A percentile compares a stretch with the other conserved stretches of the same genome.
phyloP scores from a whole-genome alignment of 2,113 vertebrate species.

The Leiothrix lutea region DNA sequence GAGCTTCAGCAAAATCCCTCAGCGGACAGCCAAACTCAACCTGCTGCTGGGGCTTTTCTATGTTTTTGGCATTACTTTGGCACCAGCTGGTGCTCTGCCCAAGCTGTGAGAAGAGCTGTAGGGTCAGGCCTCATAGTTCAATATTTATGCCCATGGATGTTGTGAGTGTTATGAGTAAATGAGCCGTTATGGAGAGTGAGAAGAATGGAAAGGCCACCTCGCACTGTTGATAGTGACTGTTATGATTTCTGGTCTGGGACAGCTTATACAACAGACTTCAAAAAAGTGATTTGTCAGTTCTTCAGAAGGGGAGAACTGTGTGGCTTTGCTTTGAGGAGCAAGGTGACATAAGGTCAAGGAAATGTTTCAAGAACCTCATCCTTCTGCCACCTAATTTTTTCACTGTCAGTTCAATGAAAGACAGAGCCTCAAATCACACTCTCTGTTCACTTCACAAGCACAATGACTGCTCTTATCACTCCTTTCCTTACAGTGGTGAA shows the following conservation, averaged over 20 bases:
- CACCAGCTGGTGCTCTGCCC: slow-evolving; percentile 86
- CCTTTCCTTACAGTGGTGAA: background rate
- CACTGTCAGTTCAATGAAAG: background rate
- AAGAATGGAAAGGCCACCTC: background rate
- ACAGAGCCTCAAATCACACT: background rate
- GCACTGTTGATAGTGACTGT: background rate
- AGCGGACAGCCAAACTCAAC: slow-evolving; percentile 95
- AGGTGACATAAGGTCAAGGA: background rate
- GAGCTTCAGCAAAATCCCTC: slow-evolving; percentile 89
- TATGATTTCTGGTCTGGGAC: background rate
- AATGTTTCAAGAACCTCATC: background rate
- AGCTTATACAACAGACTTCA: background rate
- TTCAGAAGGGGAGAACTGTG: background rate
- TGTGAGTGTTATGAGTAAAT: background rate
- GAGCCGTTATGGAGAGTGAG: background rate
- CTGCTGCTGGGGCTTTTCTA: slow-evolving; percentile 95
- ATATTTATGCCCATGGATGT: background rate
- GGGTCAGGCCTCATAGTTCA: background rate
- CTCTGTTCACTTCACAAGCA: background rate
- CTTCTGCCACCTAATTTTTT: background rate
- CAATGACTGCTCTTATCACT: background rate
- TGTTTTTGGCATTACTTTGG: slow-evolving; percentile 89
- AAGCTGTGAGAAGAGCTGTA: slow-evolving; percentile 69
- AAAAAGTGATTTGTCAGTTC: background rate
- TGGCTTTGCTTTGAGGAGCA: background rate